Evolutionary conservation across 2,113 vertebrate species (phyloP), one percentile per base, ranked within the genome.

Genomic region (Limnothrissa miodon): DNA sequence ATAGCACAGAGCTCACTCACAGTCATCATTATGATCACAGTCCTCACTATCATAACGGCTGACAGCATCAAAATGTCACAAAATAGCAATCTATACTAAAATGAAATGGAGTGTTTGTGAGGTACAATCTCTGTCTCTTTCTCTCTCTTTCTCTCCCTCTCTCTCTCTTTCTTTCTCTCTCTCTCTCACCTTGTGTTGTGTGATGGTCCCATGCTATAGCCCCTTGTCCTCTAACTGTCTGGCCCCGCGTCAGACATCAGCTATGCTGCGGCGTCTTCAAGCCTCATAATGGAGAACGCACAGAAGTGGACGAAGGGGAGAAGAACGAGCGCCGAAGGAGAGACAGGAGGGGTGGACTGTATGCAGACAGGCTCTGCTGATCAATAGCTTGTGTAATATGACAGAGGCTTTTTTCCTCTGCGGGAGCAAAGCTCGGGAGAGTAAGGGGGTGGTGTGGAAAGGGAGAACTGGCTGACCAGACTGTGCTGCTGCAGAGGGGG

Each of bases 241-340:
- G 59, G 59, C 59, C 59, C 59, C 13, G 59, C 11, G 33, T 36
- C 29, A 36, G 66, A 5, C 66, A 70, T 70, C 66, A 70, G 66
- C 66, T 74, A 10, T 29, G 59, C 59, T 11, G 4, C 36, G 66
- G 66, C 66, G 33, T 10, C 13, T 74, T 33, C 66, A 2, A 33
- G 66, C 25, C 1, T 42, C 42, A 42, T 13, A 74, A 33, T 74
- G 29, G 23, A 36, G 25, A 17, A 11, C 4, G 10, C 29, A 13
- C 10, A 87, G 29, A 89, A 87, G 83, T 44, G 23, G 82, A 88
- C 80, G 82, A 82, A 29, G 0, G 83, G 83, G 2, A 25, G 86
- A 66, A 53, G 39, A 56, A 84, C 86, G 80, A n/a, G 33, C 8
- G 23, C 17, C 23, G 29, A 74, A 39, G 17, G 8, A 80, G 0